Evolutionary conservation across 1,140 invertebrate genomes (phyloP), one percentile per base, ranked within the genome.

Genomic region (Popillia japonica): DNA sequence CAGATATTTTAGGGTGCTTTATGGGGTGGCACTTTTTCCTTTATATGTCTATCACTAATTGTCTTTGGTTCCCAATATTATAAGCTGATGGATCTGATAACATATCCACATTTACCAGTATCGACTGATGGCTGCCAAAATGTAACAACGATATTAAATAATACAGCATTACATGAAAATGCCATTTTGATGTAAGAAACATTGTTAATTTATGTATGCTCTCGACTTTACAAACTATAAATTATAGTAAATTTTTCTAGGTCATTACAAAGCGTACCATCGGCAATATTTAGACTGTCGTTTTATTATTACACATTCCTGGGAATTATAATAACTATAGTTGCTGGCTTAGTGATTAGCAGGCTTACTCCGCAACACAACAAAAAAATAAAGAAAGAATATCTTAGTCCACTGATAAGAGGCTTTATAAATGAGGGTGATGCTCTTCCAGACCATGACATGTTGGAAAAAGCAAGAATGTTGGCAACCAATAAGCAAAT

Each of bases 1-100:
- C n/a, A n/a, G n/a, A n/a, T n/a, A n/a, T 34, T 73, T 74, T 76
- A 89, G 79, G 77, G 77, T 10, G 77, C 64, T 72, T 17, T 78
- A 1, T 44, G 20, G 3, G 77, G 77, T 41, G 11, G n/a, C 0
- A 42, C 73, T 41, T 4, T 40, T 14, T 72, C 77, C 0, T n/a
- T 72, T 44, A 8, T 78, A 27, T 42, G 61, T 34, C 42, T 78
- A 68, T 7, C n/a, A 0, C 27, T 34, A 40, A 72, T 73, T 23
- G 40, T 72, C 11, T 10, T 44, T 14, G 27, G 22, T 0, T 44
- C 64, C 9, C 68, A 73, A 59, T 34, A 22, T 14, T 73, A 73
- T 55, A 48, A n/a, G 14, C 6, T 40, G 10, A 61, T 59, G 40
- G 23, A 42, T 20, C 23, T 23, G 23, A 41, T 40, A 41, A 59